Evolutionary conservation across 1,140 invertebrate species (phyloP), one percentile per base, ranked within the genome.

Genomic region (Zaprionus camerounensis): DNA sequence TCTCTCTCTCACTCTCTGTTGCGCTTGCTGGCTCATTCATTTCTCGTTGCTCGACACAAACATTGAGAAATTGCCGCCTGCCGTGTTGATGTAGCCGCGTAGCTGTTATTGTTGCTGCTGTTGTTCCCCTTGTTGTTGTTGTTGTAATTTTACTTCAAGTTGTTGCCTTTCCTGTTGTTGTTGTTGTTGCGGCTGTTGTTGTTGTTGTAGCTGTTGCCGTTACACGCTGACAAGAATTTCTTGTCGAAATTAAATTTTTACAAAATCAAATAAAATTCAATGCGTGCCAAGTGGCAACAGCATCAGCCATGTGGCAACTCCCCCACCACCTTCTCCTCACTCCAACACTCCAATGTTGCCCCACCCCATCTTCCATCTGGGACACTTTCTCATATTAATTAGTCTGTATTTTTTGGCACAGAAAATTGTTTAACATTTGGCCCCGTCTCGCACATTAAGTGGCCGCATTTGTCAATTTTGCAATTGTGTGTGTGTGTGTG

Each of bases 161-260:
- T 58, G 73, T 26, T 53, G 31, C 41, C 24, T 17, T 69, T 55
- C 28, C 38, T 70, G 22, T 41, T 38, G 15, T 22, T 38, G 15
- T 4, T 41, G 38, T 15, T 24, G 26, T 3, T 72, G 73, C 71
- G 51, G 68, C 31, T 51, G 28, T 55, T 57, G 51, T 56, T 64
- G n/a, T 56, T 22, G 12, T 13, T 44, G 24, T 24, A 20, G 5
- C 13, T 72, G 53, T 41, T 63, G 51, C 11, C 41, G 58, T 55
- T 59, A 53, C 51, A 71, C 36, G 65, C 74, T 74, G 69, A 78
- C 77, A 77, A 82, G 51, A 74, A 84, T 87, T 88, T 69, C 85
- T 80, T 80, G 84, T 88, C 74, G 81, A 88, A 88, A 88, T 88
- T 85, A 88, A 88, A 88, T 90, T 88, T 88, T 90, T 88, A 88